Evolutionary conservation across 2,888 invertebrate genomes (phyloP), one percentile per base, ranked within the genome.

Genomic region (Hirtodrosophila trivittata): DNA sequence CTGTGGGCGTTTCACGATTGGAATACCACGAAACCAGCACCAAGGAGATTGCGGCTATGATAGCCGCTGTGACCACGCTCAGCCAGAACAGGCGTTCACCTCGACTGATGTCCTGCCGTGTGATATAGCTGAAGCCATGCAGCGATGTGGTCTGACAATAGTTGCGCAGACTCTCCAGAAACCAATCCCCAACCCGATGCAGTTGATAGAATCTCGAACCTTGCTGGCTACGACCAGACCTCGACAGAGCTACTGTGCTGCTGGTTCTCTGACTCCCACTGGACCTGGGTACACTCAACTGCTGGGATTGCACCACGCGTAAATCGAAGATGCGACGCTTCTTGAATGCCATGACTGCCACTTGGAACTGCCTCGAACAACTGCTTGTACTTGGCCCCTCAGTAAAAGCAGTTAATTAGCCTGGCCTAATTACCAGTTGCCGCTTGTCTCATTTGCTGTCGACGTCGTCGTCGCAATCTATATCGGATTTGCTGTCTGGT

Each of bases 41-140:
- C 50, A 94, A 91, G n/a, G 90, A 91, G 4, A 92, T 86, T 0
- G 94, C 93, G 1, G 92, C 89, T 8, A 91, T 87, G n/a, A 93
- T 88, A 35, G 94, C 93, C 1, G 92, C 37, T 0, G 92, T 28
- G 6, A 94, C 93, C 0, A 93, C 91, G 0, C 92, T 35, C 0
- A 92, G 91, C 95, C 95, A 95, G 37, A 89, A 88, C 0, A 62
- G 47, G 0, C 94, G 92, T 88, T 94, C 94, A 30, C 89, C 69
- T 5, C 87, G 80, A 33, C 91, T 92, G 18, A 93, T 92, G 33
- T 93, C 92, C 28, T 92, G 91, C 78, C 93, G 92, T 1, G 93
- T 93, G 25, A 94, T 93, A 75, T 94, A 94, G 78, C 93, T 94
- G 75, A 94, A 95, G 0, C 95, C 95, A 78, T 95, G 95, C 47